A percentile compares a stretch with the other conserved stretches of the same genome.
phyloP scores from a whole-genome alignment of 2,888 invertebrate species.

The Craniophora ligustri region DNA sequence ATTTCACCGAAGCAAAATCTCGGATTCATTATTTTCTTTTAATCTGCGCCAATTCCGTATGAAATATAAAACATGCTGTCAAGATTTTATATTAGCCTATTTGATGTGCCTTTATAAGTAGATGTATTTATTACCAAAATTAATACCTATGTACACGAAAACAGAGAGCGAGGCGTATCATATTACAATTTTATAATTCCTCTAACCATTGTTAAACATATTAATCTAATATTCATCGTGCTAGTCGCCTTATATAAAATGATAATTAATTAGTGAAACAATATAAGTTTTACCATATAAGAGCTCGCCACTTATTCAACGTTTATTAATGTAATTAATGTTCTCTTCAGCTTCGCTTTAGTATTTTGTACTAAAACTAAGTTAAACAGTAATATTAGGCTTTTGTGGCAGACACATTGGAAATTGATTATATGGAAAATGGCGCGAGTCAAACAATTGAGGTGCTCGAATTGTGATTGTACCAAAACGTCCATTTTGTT shows the following conservation, averaged over 20 bases:
- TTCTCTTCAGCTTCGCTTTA: background rate
- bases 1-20: too few relatives aligned
- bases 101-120: background rate
- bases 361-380: background rate
- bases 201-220: background rate
- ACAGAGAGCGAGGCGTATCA: background rate
- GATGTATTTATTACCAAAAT: background rate
- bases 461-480: background rate
- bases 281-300: slow-evolving; percentile 3
- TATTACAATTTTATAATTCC: background rate
- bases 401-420: background rate
- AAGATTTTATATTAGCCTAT: background rate
- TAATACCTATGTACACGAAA: background rate
- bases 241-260: background rate
- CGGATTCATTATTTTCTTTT: background rate
- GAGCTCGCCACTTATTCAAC: background rate
- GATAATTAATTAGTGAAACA: slow-evolving; percentile 21
- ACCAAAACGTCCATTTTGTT: background rate
- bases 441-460: background rate
- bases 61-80: background rate
- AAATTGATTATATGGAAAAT: background rate
- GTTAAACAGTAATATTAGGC: background rate
- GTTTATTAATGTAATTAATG: slow-evolving; percentile 1
- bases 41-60: background rate
- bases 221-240: background rate